A percentile compares a stretch with the other conserved stretches of the same genome.
Evolutionary conservation across 2,797 vertebrate species (phyloP).

Genomic region (Eulemur rubriventer): DNA sequence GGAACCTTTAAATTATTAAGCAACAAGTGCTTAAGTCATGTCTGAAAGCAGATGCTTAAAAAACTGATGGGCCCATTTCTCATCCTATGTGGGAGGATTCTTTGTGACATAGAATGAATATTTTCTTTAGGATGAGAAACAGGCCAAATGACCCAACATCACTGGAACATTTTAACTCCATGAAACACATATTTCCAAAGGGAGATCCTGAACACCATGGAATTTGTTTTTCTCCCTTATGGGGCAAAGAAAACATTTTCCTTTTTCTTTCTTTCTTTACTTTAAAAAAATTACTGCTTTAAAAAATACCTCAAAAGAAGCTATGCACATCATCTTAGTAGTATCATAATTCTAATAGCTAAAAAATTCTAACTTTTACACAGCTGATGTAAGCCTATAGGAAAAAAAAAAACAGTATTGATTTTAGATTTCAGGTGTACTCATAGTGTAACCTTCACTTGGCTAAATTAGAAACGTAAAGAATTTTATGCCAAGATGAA

Average conservation of each 20-base stretch:
- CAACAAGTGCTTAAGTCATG: neutral
- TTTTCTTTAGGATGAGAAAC: neutral
- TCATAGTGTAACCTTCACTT: neutral
- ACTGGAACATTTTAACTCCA: neutral
- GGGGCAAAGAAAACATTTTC: slow-evolving; percentile 39
- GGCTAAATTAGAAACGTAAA: neutral
- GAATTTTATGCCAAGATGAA: neutral
- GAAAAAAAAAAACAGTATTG: neutral
- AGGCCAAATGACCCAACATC: slow-evolving; percentile 33
- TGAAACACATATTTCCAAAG: slow-evolving; percentile 46
- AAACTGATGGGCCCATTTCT: neutral
- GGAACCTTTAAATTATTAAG: neutral
- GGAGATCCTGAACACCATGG: neutral
- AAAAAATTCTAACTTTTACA: too few species aligned
- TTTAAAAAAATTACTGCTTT: neutral
- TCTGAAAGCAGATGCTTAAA: slow-evolving; percentile 37
- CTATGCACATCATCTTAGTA: neutral
- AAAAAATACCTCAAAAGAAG: neutral
- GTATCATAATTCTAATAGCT: neutral
- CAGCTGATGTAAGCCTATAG: neutral
- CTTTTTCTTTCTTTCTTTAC: neutral
- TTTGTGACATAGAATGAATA: neutral
- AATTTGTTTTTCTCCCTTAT: neutral
- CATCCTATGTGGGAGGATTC: slow-evolving; percentile 47
- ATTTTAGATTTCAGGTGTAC: neutral